Conservation (phyloP, 2,113 vertebrate species). For the Physeter macrocephalus region DNA sequence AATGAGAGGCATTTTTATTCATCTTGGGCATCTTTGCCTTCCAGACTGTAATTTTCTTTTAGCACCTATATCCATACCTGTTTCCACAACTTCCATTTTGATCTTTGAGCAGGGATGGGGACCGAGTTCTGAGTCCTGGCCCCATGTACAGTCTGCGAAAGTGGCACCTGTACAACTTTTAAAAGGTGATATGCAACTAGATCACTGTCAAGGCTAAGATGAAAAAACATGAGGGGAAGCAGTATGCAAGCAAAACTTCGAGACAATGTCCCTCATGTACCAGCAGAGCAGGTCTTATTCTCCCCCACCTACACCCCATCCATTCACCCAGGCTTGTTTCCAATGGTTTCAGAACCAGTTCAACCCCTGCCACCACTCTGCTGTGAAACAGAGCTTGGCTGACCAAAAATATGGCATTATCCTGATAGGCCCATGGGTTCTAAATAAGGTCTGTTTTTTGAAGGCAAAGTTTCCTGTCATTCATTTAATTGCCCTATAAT, state of each 20-base stretch:
- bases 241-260: not conserved
- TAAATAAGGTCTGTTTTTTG: not conserved
- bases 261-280: not conserved
- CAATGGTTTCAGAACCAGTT: not conserved
- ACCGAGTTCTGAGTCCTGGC: not conserved
- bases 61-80: not conserved
- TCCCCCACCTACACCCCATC: not conserved
- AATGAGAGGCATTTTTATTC: not conserved
- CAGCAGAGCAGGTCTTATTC: not conserved
- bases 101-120: not conserved
- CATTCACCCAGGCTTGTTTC: not conserved
- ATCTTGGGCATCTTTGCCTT: not conserved
- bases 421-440: not conserved
- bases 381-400: not conserved
- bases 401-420: not conserved
- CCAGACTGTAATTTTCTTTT: not conserved
- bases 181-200: not conserved
- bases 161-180: not conserved
- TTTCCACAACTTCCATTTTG: not conserved
- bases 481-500: slow-evolving; percentile 1
- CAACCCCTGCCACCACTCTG: not conserved
- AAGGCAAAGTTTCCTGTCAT: not conserved
- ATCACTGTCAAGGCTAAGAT: not conserved
- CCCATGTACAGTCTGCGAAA: not conserved
- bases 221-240: not conserved